Conservation (phyloP, 2,888 invertebrate species). For the Elgonia sp. region DNA sequence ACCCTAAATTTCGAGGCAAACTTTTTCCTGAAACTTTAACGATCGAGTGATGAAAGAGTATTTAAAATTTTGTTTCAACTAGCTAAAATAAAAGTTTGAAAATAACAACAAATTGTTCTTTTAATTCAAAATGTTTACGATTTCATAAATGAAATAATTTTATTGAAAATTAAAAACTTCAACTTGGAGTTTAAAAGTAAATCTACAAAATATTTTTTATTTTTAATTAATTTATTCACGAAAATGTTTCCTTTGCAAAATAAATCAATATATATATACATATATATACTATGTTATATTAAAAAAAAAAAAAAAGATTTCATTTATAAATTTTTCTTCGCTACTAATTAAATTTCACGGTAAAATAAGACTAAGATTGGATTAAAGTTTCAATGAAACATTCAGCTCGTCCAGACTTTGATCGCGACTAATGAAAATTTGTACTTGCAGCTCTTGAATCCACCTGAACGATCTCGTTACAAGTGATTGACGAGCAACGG, state of each 20-base stretch:
- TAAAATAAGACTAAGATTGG: not conserved
- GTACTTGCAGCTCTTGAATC: slow-evolving; percentile 32
- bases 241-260: too few relatives aligned
- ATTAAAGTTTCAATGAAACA: not conserved
- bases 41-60: not conserved
- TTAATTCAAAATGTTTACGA: not conserved
- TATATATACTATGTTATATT: too few relatives aligned
- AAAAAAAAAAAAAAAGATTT: too few relatives aligned
- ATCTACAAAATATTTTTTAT: too few relatives aligned
- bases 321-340: not conserved
- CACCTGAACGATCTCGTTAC: slow-evolving; percentile 49
- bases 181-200: too few relatives aligned
- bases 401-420: slow-evolving; percentile 1
- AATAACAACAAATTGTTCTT: not conserved
- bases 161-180: too few relatives aligned
- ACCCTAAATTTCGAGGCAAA: not conserved
- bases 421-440: slow-evolving; percentile 27
- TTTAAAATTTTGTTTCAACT: too few relatives aligned
- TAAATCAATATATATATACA: too few relatives aligned
- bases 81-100: not conserved
- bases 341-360: not conserved
- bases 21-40: not conserved
- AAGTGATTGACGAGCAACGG: slow-evolving; percentile 64
- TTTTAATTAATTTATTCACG: too few relatives aligned
- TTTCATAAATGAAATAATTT: too few relatives aligned